A percentile compares a stretch with the other conserved stretches of the same genome.
phyloP scores from a whole-genome alignment of 2,888 invertebrate genomes.

The Conus canariensis region DNA sequence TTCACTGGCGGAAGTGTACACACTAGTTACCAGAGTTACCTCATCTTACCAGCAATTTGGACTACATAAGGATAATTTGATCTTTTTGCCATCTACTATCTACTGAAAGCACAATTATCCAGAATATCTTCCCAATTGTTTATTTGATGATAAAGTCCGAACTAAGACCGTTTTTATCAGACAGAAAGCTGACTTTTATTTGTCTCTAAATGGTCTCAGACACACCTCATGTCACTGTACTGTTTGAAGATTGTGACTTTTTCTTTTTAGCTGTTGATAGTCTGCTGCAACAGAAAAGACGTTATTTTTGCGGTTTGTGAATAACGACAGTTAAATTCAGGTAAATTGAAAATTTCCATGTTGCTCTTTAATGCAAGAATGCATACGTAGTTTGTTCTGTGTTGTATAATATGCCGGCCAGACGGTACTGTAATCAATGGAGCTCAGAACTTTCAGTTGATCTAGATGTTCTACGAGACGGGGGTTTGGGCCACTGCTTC shows the following conservation, averaged over 20 bases:
- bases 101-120: neutral
- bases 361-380: neutral
- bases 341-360: neutral
- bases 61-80: neutral
- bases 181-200: neutral
- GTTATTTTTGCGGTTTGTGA: neutral
- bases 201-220: slow-evolving; percentile 22
- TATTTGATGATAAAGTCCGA: neutral
- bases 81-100: neutral
- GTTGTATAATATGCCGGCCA: neutral
- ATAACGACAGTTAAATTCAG: neutral
- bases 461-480: no score
- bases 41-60: neutral
- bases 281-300: neutral
- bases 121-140: neutral
- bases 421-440: neutral
- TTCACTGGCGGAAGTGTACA: neutral
- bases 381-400: neutral
- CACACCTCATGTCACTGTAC: neutral
- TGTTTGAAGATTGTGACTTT: neutral
- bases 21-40: slow-evolving; percentile 27
- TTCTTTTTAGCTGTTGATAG: neutral
- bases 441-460: no score
- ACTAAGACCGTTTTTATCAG: neutral
- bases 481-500: no score